Evolutionary conservation across 2,113 vertebrate species (phyloP).

Genomic region (Amblyornis subalaris): DNA sequence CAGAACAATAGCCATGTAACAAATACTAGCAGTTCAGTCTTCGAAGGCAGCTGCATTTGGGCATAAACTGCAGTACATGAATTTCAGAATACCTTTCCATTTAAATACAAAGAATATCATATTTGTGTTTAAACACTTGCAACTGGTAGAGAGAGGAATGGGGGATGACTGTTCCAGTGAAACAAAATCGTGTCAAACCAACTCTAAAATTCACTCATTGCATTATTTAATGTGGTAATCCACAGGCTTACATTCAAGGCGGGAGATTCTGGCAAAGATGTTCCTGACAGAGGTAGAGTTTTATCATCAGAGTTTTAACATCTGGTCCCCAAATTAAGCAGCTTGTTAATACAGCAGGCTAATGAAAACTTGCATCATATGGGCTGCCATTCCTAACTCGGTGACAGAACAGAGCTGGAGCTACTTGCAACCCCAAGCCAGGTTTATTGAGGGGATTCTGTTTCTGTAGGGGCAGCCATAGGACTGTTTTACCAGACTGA

Average conservation of each 20-base stretch:
- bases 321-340: neutral
- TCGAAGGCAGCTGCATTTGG: neutral
- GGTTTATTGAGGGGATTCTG: neutral
- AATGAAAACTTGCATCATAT: neutral
- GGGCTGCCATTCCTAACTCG: fast-evolving
- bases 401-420: neutral
- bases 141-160: fast-evolving
- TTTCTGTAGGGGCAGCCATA: neutral
- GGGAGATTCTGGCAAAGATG: neutral
- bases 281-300: neutral
- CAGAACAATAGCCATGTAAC: neutral
- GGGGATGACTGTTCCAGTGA: neutral
- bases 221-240: neutral
- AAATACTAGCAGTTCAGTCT: neutral
- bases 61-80: neutral
- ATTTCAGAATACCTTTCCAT: neutral
- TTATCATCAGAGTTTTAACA: neutral
- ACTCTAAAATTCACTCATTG: neutral
- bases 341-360: neutral
- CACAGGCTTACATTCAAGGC: neutral
- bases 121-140: neutral
- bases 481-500: neutral
- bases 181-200: neutral
- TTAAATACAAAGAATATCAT: neutral
- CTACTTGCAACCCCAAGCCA: neutral